Percentiles rank a stretch among this genome's conserved stretches.
These are phyloP conservation scores for Datnioides undecimradiatus DNA, from an alignment of 2,113 vertebrate genomes.

Conservation along the genomic window DNA sequence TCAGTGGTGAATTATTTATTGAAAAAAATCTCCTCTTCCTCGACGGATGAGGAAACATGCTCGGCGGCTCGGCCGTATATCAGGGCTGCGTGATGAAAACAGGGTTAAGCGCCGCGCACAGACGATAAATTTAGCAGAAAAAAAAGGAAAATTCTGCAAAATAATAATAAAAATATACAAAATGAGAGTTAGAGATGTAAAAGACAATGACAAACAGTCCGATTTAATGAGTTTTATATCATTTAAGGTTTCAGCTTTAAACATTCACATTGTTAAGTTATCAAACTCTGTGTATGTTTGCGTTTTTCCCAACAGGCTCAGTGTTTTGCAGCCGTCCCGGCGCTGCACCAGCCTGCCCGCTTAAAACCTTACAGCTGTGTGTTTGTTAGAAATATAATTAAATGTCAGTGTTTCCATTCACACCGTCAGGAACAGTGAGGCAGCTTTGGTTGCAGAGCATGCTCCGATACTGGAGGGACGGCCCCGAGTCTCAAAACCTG, in stretches of 20 bases:
- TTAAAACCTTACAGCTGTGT: too few species aligned
- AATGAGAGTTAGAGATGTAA: too few species aligned
- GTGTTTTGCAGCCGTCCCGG: constrained; percentile 8
- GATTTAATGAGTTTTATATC: not conserved
- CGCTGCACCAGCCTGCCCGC: constrained; percentile 11
- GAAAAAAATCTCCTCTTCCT: constrained; percentile 72
- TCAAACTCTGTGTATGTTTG: not conserved
- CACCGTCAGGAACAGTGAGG: too few species aligned
- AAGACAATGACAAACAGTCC: not conserved
- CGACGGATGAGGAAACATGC: constrained; percentile 72
- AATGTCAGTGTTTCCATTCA: too few species aligned
- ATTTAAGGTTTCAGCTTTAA: not conserved
- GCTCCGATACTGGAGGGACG: too few species aligned
- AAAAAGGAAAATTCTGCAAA: not conserved
- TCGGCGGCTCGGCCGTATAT: too few species aligned
- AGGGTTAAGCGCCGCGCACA: constrained; percentile 16
- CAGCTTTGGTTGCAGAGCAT: too few species aligned
- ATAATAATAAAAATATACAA: not conserved
- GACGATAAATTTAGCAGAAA: not conserved
- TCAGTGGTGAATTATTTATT: constrained; percentile 84
- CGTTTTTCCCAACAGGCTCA: not conserved
- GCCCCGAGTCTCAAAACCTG: too few species aligned
- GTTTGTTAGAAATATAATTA: too few species aligned
- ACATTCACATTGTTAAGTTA: not conserved
- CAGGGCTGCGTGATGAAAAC: constrained; percentile 55